phyloP scores from a whole-genome alignment of 1,140 invertebrate species.

The Euura lappo region DNA sequence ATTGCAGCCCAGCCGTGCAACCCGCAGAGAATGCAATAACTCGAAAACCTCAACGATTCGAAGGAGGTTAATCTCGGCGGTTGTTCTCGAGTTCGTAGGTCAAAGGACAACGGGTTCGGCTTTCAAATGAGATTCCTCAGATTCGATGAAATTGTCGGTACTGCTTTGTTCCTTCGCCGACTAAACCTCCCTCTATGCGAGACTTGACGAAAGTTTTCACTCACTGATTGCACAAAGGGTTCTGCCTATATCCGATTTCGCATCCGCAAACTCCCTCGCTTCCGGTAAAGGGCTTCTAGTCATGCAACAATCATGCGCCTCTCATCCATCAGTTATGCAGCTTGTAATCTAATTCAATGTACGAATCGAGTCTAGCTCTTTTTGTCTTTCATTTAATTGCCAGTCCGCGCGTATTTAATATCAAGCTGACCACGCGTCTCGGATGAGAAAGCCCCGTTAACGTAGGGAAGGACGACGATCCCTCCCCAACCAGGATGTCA shows the following conservation, averaged over 20 bases:
- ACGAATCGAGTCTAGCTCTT: too few species aligned
- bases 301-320: too few species aligned
- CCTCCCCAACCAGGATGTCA: neutral
- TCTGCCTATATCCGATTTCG: neutral
- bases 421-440: neutral
- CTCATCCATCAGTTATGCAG: too few species aligned
- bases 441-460: neutral
- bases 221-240: neutral
- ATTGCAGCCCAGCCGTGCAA: too few species aligned
- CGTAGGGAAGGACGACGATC: neutral
- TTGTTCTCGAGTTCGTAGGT: neutral
- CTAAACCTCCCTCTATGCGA: neutral
- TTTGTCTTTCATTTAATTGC: too few species aligned
- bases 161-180: neutral
- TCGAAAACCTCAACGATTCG: neutral
- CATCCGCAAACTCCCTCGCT: neutral
- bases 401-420: neutral
- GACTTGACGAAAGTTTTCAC: neutral
- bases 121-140: neutral
- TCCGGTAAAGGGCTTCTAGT: neutral
- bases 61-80: neutral
- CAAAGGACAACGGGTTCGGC: neutral
- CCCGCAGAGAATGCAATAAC: neutral
- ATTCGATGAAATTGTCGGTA: slow-evolving; percentile 5
- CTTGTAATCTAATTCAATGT: too few species aligned